These are phyloP conservation scores for Pipistrellus nathusii DNA, from an alignment of 2,797 vertebrate species.

Conservation along the genomic window DNA sequence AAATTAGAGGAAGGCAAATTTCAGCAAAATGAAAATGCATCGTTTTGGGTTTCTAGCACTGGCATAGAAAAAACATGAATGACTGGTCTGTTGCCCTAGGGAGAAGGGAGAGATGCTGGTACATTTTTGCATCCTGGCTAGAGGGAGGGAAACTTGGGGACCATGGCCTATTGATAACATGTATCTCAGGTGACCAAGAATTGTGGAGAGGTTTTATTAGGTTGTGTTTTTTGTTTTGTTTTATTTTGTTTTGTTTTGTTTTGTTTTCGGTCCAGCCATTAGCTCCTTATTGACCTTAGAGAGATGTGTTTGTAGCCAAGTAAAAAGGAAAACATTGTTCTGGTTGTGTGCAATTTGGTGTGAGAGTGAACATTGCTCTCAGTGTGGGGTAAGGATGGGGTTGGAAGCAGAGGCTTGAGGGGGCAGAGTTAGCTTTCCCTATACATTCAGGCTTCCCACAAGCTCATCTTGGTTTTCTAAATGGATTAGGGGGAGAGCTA, in stretches of 20 bases:
- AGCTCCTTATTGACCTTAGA: slow-evolving; percentile 1
- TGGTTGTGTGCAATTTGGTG: neutral
- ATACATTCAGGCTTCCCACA: neutral
- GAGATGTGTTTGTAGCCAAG: neutral
- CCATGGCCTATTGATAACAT: neutral
- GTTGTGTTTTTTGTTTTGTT: neutral
- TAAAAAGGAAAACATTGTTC: neutral
- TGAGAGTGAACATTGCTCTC: neutral
- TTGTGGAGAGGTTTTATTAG: neutral
- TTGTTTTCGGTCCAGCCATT: neutral
- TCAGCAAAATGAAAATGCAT: neutral
- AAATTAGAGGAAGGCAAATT: slow-evolving; percentile 30
- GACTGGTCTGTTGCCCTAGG: neutral
- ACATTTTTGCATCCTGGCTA: neutral
- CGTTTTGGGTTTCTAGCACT: neutral
- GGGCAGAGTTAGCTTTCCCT: neutral
- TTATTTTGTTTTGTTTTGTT: too few species aligned
- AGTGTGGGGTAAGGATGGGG: neutral
- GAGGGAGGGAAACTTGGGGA: slow-evolving; percentile 14
- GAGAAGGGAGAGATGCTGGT: neutral
- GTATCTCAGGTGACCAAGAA: slow-evolving; percentile 4
- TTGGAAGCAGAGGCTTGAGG: neutral
- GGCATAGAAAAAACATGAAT: slow-evolving; percentile 13
- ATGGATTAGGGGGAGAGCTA: neutral
- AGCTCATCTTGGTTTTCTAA: slow-evolving; percentile 12